Evolutionary conservation across 2,113 vertebrate genomes (phyloP).

Genomic region (Bambusicola thoracicus): DNA sequence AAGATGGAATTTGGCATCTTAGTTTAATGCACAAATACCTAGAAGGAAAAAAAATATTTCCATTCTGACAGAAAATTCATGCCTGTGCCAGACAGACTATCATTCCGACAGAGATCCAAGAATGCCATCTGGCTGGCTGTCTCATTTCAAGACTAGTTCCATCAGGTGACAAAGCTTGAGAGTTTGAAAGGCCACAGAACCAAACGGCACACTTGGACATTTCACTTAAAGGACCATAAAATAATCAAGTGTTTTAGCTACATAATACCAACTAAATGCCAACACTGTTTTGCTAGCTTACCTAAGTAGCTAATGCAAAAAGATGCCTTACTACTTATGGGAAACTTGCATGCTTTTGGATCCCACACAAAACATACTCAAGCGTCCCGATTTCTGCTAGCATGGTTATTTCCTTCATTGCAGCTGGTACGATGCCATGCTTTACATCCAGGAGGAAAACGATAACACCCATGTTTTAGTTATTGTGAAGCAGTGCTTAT

Average conservation of each 20-base stretch:
- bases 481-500: neutral
- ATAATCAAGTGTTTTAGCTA: neutral
- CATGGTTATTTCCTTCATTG: neutral
- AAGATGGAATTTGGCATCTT: neutral
- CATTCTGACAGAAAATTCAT: neutral
- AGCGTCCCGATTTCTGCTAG: neutral
- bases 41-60: neutral
- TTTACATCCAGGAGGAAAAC: neutral
- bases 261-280: neutral
- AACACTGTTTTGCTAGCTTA: neutral
- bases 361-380: neutral
- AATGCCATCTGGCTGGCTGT: constrained; percentile 29
- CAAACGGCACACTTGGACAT: neutral
- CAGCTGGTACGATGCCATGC: neutral
- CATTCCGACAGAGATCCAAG: neutral
- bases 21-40: constrained; percentile 9
- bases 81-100: neutral
- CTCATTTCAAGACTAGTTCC: neutral
- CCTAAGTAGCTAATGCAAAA: too few relatives aligned
- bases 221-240: neutral
- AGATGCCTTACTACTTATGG: neutral
- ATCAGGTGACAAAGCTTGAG: neutral
- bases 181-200: neutral
- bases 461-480: neutral
- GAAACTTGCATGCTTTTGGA: neutral